Conservation (phyloP, 2,797 vertebrate genomes). For the Rousettus madagascariensis region DNA sequence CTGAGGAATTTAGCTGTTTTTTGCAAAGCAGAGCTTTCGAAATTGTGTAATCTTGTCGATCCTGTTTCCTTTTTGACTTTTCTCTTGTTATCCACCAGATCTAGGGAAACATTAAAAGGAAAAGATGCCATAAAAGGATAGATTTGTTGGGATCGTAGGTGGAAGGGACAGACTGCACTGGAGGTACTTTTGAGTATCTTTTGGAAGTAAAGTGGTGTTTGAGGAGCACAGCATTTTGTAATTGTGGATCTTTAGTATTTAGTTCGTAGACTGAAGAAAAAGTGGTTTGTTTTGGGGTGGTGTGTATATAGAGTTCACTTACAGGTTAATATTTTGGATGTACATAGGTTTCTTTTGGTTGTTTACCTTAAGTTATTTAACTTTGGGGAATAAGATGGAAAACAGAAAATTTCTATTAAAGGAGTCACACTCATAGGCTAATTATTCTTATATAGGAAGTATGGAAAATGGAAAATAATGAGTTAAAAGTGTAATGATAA, state of each 20-base stretch:
- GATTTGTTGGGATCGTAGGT: background rate
- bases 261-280: background rate
- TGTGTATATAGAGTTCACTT: background rate
- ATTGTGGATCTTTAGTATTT: background rate
- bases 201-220: background rate
- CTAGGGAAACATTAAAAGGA: background rate
- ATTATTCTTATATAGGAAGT: background rate
- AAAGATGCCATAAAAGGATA: background rate
- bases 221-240: background rate
- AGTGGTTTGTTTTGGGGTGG: background rate
- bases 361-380: conserved; percentile 9
- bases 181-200: background rate
- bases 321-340: conserved; percentile 22
- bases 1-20: conserved; percentile 25
- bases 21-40: conserved; percentile 21
- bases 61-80: conserved; percentile 9
- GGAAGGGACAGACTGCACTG: background rate
- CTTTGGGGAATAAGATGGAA: background rate
- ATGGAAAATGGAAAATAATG: conserved; percentile 14
- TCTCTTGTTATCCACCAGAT: background rate
- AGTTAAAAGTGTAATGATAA: background rate
- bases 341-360: background rate
- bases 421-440: background rate
- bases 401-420: background rate
- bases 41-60: background rate